phyloP scores from a whole-genome alignment of 1,140 invertebrate genomes.

The Sycobia sp. region DNA sequence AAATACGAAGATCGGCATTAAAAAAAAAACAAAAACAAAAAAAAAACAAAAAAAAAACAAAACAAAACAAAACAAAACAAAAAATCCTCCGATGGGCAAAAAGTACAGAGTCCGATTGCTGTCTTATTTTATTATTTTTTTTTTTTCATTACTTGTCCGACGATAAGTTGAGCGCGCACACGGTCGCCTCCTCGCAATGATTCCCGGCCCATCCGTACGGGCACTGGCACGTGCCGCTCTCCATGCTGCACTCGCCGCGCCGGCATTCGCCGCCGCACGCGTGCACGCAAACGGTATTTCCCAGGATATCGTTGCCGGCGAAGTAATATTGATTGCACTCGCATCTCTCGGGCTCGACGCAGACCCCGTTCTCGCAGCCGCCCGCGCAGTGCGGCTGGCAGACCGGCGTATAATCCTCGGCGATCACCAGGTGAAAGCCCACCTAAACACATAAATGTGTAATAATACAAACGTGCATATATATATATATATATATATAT shows the following conservation, averaged over 20 bases:
- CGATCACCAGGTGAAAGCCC: too few species aligned
- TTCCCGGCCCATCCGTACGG: slow-evolving; percentile 39
- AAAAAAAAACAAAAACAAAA: too few species aligned
- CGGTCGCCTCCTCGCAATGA: slow-evolving; percentile 30
- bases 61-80: too few species aligned
- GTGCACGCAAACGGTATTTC: slow-evolving; percentile 32
- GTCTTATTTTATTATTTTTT: too few species aligned
- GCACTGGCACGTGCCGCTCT: slow-evolving; percentile 33
- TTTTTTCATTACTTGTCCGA: too few species aligned
- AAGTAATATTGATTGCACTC: slow-evolving; percentile 40
- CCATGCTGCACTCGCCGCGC: not conserved
- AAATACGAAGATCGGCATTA: too few species aligned
- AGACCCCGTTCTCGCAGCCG: slow-evolving; percentile 43
- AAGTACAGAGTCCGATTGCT: too few species aligned
- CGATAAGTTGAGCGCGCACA: slow-evolving; percentile 21
- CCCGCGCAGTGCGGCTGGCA: slow-evolving; percentile 31
- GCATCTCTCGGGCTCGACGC: slow-evolving; percentile 44
- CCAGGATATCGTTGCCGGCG: slow-evolving; percentile 6
- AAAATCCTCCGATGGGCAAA: too few species aligned
- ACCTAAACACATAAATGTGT: too few species aligned
- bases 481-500: too few species aligned
- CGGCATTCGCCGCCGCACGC: slow-evolving; percentile 37
- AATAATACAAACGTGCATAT: too few species aligned
- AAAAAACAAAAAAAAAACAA: too few species aligned
- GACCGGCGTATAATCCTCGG: not conserved